phyloP scores from a whole-genome alignment of 2,113 vertebrate species.

The Cottus gobio region DNA sequence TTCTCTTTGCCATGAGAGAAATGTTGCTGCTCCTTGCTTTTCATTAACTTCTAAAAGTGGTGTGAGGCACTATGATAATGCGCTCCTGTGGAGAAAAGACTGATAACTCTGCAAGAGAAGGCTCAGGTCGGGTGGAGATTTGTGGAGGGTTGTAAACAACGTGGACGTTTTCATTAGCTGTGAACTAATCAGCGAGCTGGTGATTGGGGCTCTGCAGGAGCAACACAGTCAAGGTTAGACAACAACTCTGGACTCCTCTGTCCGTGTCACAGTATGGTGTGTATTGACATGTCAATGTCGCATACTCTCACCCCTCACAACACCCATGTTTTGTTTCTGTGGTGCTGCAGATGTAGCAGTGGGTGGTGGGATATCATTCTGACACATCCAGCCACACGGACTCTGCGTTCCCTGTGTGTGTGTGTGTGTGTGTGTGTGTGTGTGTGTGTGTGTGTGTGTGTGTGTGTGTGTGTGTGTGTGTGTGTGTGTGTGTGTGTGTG shows the following conservation, averaged over 20 bases:
- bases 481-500: slow-evolving; percentile 30
- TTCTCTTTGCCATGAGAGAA: slow-evolving; percentile 53
- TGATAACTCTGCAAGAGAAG: slow-evolving; percentile 42
- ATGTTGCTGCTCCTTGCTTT: slow-evolving; percentile 60
- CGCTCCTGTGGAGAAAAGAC: slow-evolving; percentile 25
- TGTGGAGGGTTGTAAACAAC: slow-evolving; percentile 67
- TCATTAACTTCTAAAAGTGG: slow-evolving; percentile 65
- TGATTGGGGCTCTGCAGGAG: slow-evolving; percentile 33
- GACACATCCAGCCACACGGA: slow-evolving; percentile 49
- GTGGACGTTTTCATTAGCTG: slow-evolving; percentile 67
- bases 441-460: too few species aligned
- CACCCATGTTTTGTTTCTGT: slow-evolving; percentile 37
- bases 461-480: too few species aligned
- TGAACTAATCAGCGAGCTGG: slow-evolving; percentile 68
- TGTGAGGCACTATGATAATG: slow-evolving; percentile 42
- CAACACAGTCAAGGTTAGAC: slow-evolving; percentile 61
- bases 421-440: not conserved
- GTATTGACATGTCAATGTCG: slow-evolving; percentile 26
- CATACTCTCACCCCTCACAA: slow-evolving; percentile 28
- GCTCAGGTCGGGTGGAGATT: slow-evolving; percentile 57
- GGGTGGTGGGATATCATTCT: slow-evolving; percentile 59
- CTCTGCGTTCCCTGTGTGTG: slow-evolving; percentile 39
- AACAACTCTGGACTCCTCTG: slow-evolving; percentile 39
- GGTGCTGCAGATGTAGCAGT: slow-evolving; percentile 59
- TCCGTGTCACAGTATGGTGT: slow-evolving; percentile 31